phyloP scores from a whole-genome alignment of 2,797 vertebrate genomes.

The Pangasius larnaudii region DNA sequence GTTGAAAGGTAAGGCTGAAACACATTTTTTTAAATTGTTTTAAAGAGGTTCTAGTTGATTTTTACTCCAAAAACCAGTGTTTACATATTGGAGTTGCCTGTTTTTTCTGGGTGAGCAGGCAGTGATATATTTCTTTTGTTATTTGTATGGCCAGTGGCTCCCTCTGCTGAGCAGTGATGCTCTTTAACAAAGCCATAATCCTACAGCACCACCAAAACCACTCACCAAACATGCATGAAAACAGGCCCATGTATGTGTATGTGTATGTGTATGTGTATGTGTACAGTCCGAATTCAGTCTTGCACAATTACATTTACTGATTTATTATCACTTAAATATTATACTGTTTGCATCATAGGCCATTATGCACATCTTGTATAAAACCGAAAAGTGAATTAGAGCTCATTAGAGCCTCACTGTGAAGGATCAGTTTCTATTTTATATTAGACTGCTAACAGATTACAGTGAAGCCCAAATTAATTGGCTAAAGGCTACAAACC shows the following conservation, averaged over 20 bases:
- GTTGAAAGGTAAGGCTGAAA: not conserved
- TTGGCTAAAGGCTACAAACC: not conserved
- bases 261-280: not conserved
- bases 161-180: slow-evolving; percentile 38
- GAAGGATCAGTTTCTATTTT: not conserved
- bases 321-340: not conserved
- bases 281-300: not conserved
- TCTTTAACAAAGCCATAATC: slow-evolving; percentile 23
- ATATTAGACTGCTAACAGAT: not conserved
- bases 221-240: slow-evolving; percentile 6
- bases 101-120: not conserved
- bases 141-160: slow-evolving; percentile 35
- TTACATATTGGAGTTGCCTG: slow-evolving; percentile 13
- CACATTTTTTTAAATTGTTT: not conserved
- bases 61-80: slow-evolving; percentile 14
- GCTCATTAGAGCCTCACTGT: not conserved
- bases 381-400: not conserved
- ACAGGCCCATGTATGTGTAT: not conserved
- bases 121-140: not conserved
- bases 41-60: not conserved
- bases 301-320: slow-evolving; percentile 2
- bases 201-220: slow-evolving; percentile 27
- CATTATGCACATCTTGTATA: slow-evolving; percentile 12
- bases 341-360: slow-evolving; percentile 14
- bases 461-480: not conserved